Percentiles rank a stretch among this genome's conserved stretches.
Evolutionary conservation across 2,797 vertebrate species (phyloP).

Genomic region (Dryobates pubescens): DNA sequence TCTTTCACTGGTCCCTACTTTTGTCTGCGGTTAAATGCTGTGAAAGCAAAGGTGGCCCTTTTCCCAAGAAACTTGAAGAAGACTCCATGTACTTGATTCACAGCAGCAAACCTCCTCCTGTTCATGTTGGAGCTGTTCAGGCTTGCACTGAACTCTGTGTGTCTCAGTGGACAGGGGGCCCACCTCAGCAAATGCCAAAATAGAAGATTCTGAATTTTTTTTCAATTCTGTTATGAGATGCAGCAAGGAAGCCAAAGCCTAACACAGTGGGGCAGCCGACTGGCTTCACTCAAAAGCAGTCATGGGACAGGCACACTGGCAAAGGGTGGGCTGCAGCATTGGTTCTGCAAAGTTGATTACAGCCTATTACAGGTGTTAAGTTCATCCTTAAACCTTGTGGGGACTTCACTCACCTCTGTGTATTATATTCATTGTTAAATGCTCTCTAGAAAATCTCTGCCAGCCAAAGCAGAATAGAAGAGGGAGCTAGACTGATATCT

Average conservation of each 20-base stretch:
- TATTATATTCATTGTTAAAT: neutral
- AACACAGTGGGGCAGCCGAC: fast-evolving
- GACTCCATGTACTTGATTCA: neutral
- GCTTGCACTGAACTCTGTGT: neutral
- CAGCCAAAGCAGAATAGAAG: neutral
- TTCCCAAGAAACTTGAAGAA: neutral
- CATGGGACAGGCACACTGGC: fast-evolving
- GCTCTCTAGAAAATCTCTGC: neutral
- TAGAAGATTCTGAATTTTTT: neutral
- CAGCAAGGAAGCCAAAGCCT: neutral
- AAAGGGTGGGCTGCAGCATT: neutral
- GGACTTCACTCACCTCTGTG: neutral
- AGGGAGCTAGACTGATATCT: neutral
- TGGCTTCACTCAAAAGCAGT: fast-evolving
- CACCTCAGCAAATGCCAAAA: neutral
- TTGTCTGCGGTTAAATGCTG: neutral
- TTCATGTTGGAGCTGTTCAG: neutral
- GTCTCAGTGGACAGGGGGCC: neutral
- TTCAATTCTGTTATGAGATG: neutral
- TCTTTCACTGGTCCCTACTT: neutral
- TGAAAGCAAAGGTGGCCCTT: neutral
- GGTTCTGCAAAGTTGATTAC: neutral
- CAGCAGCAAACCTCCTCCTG: neutral
- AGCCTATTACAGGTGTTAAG: neutral
- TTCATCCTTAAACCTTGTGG: neutral